Base-by-base conservation (phyloP, 2,113 vertebrate species). In the Strigops habroptila region DNA sequence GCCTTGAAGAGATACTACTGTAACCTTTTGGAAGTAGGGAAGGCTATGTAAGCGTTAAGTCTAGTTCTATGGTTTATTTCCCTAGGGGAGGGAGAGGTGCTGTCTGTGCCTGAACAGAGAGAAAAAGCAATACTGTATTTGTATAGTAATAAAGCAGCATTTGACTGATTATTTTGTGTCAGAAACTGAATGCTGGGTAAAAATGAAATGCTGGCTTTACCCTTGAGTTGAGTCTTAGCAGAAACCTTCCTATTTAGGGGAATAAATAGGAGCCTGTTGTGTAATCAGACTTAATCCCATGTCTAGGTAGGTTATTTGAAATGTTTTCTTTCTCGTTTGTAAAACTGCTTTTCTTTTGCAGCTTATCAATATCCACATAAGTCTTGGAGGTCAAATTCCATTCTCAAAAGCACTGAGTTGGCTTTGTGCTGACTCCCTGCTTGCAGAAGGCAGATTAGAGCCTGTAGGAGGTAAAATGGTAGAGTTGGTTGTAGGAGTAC, bases 371-470 rank as follows among this genome's bases (percentile, higher is more conserved):
- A 75, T n/a, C 83, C 52, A 24, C 44, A 2, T 1, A 33, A 91
- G 48, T 4, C 86, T 79, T 13, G 31, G 89, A 89, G 91, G 93
- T 76, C 77, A 89, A 85, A 95, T 76, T 92, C 78, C 37, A 3
- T 85, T 67, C 89, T 82, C 3, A 1, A 74, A 51, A 86, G 52
- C 33, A 4, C 23, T n/a, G 70, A 53, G 6, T 10, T 63, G 83
- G 64, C 49, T 90, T 80, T 88, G 43, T 91, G 78, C 77, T 17
- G 37, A 35, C 48, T 92, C 73, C 43, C 39, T 41, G 55, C 71
- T 80, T 70, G 73, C 43, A 74, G 71, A 27, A 70, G 28, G 35
- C 57, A 94, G 92, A 96, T 91, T n/a, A 82, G 70, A 94, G 73
- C 41, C 63, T 15, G 25, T 41, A 67, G 65, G 69, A 91, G 74